These are phyloP conservation scores for Acanthisitta chloris DNA, from an alignment of 2,113 vertebrate species.

Conservation along the genomic window DNA sequence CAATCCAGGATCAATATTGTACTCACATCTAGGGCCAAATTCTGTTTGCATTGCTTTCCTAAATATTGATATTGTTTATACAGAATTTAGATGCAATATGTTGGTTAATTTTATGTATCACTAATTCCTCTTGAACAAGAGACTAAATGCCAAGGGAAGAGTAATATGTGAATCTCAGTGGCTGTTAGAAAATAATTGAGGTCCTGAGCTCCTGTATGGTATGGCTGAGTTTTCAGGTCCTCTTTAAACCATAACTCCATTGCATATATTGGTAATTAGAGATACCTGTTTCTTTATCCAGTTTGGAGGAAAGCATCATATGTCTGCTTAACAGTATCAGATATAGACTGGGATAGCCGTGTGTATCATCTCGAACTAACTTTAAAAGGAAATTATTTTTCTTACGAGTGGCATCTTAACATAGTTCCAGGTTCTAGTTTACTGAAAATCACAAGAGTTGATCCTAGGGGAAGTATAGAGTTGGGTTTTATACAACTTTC, in stretches of 20 bases:
- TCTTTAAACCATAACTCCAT: background rate
- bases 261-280: background rate
- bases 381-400: background rate
- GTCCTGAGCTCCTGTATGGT: background rate
- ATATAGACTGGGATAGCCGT: background rate
- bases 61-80: background rate
- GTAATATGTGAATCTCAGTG: background rate
- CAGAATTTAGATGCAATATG: background rate
- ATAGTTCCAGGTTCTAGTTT: background rate
- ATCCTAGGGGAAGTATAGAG: background rate
- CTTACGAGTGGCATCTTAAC: background rate
- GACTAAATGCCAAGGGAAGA: background rate
- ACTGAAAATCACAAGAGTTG: background rate
- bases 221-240: background rate
- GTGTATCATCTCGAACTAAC: background rate
- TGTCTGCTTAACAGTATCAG: background rate
- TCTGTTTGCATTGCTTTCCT: background rate
- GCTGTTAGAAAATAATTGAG: background rate
- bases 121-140: background rate
- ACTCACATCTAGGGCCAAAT: background rate
- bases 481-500: background rate
- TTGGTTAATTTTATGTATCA: background rate
- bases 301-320: background rate
- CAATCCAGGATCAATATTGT: background rate
- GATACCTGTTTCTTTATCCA: background rate